These are phyloP conservation scores for Cephus runcator DNA, from an alignment of 2,888 invertebrate species.

Conservation along the genomic window DNA sequence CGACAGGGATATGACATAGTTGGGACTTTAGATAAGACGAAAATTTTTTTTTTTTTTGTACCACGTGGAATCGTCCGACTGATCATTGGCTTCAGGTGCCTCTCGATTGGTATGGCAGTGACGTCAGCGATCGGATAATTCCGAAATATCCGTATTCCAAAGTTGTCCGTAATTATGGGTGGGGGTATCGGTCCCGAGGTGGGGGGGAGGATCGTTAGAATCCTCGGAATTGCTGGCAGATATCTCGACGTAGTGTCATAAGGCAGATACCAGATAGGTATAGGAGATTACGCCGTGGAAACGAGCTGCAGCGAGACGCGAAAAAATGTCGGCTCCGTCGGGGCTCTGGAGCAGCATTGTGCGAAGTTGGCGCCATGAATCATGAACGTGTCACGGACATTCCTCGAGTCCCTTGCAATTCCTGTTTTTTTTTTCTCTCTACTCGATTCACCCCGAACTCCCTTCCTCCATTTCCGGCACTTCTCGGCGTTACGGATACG, in stretches of 20 bases:
- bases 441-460: slow-evolving; percentile 19
- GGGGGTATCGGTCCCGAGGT: background rate
- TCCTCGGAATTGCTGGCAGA: background rate
- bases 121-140: background rate
- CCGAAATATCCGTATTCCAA: background rate
- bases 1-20: background rate
- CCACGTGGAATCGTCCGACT: background rate
- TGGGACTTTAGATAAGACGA: background rate
- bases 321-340: background rate
- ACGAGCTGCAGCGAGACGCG: background rate
- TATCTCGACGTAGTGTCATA: background rate
- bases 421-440: background rate
- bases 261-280: background rate
- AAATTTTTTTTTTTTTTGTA: background rate
- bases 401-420: slow-evolving; percentile 22
- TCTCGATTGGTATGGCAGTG: background rate
- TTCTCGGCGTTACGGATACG: background rate
- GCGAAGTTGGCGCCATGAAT: slow-evolving; percentile 25
- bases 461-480: slow-evolving; percentile 13
- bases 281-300: background rate
- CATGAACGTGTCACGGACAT: slow-evolving; percentile 18
- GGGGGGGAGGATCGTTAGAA: background rate
- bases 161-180: background rate
- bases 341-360: slow-evolving; percentile 10
- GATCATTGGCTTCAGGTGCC: background rate